Conservation (phyloP, 2,797 vertebrate genomes). For the Peromyscus melanophrys region DNA sequence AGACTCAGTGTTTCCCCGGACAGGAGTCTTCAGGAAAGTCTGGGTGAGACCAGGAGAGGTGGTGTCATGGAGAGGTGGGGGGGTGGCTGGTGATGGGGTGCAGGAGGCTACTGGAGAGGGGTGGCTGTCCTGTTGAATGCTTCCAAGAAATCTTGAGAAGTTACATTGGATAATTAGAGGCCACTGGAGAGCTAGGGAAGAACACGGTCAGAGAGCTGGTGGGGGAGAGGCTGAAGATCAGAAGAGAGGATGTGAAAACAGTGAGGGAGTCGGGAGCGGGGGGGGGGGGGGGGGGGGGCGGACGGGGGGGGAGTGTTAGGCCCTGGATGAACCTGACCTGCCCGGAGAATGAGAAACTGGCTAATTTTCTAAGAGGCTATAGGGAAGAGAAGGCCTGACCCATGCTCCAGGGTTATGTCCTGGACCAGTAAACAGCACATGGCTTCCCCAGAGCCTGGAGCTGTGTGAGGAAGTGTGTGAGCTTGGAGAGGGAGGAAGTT, state of each 20-base stretch:
- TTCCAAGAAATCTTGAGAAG: not conserved
- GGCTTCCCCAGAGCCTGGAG: not conserved
- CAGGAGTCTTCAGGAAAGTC: not conserved
- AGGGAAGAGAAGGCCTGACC: constrained; percentile 35
- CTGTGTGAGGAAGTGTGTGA: not conserved
- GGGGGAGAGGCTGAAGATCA: not conserved
- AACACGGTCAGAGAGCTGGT: not conserved
- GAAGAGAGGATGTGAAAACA: not conserved
- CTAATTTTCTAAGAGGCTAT: constrained; percentile 41
- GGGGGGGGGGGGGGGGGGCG: too few relatives aligned
- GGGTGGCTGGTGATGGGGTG: not conserved
- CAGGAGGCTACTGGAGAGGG: not conserved
- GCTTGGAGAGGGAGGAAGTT: not conserved
- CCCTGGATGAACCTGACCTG: not conserved
- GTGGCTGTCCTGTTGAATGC: too few relatives aligned
- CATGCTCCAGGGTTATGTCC: not conserved
- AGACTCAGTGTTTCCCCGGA: not conserved
- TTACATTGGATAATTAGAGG: not conserved
- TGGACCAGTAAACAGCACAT: not conserved
- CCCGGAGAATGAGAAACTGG: constrained; percentile 13
- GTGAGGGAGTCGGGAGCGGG: not conserved
- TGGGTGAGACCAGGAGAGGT: not conserved
- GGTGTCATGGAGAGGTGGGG: not conserved
- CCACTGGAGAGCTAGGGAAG: not conserved
- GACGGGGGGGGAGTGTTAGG: not conserved